phyloP scores from a whole-genome alignment of 2,888 invertebrate genomes.

The Neocrepidodera transversa region DNA sequence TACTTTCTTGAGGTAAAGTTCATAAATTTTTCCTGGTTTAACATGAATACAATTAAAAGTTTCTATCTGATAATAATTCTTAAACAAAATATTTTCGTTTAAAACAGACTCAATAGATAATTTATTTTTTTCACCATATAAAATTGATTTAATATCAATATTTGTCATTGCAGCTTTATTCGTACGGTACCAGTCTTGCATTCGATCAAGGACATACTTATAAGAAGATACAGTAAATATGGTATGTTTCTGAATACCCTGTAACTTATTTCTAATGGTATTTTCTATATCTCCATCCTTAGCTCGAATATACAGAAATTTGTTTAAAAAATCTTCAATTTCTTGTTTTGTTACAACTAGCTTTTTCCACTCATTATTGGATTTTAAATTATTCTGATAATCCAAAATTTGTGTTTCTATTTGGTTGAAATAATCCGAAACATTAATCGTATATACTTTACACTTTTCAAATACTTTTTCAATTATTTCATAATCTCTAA shows the following conservation, averaged over 20 bases:
- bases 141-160: not conserved
- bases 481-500: not conserved
- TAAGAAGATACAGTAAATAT: not conserved
- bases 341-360: not conserved
- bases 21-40: not conserved
- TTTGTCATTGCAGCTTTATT: slow-evolving; percentile 1
- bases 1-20: not conserved
- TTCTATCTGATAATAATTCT: not conserved
- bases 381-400: slow-evolving; percentile 1
- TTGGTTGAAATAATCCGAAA: not conserved
- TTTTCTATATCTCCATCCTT: slow-evolving; percentile 2
- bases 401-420: not conserved
- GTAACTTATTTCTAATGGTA: not conserved
- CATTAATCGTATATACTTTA: not conserved
- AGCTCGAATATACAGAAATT: not conserved
- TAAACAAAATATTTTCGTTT: not conserved
- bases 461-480: slow-evolving; percentile 1
- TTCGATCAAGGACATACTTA: slow-evolving; percentile 4
- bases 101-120: not conserved
- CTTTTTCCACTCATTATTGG: not conserved
- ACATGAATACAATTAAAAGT: not conserved
- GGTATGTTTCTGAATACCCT: not conserved
- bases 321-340: not conserved
- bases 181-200: slow-evolving; percentile 2
- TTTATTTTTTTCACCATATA: slow-evolving; percentile 7